Percentiles rank a stretch among this genome's conserved stretches.
These are phyloP conservation scores for Caenorhabditis latens DNA, from an alignment of 1,140 invertebrate species.

Conservation along the genomic window DNA sequence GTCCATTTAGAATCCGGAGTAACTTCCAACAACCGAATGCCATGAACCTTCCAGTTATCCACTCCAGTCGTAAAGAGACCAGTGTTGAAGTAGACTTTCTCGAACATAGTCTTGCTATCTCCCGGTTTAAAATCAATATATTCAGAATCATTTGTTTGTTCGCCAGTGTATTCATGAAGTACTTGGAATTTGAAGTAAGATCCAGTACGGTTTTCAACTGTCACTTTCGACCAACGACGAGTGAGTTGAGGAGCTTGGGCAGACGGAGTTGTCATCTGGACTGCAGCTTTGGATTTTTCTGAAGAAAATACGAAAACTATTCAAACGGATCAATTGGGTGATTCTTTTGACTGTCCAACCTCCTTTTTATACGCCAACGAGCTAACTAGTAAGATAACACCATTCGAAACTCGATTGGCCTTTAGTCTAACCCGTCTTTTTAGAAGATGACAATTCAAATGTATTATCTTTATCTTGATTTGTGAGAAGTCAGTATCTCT, in stretches of 20 bases:
- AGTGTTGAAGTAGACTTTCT: neutral
- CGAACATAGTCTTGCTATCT: neutral
- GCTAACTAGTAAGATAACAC: too few species aligned
- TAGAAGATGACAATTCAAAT: too few species aligned
- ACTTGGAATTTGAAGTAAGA: neutral
- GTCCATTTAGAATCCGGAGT: neutral
- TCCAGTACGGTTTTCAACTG: neutral
- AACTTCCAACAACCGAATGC: neutral
- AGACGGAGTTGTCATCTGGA: too few species aligned
- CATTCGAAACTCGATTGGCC: too few species aligned
- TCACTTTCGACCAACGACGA: neutral
- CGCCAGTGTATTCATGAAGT: neutral
- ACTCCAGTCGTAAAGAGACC: neutral
- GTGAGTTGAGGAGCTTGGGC: neutral
- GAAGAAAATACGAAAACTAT: too few species aligned
- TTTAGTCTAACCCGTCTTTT: too few species aligned
- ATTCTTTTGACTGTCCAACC: too few species aligned
- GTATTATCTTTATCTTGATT: too few species aligned
- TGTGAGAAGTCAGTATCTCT: too few species aligned
- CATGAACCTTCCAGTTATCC: conserved; percentile 16
- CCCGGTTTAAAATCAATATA: neutral
- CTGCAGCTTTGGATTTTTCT: too few species aligned
- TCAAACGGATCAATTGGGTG: too few species aligned
- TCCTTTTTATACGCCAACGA: too few species aligned
- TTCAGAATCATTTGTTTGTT: neutral